Evolutionary conservation across 1,140 invertebrate genomes (phyloP), one percentile per base, ranked within the genome.

Genomic region (Drosophila nikananu): DNA sequence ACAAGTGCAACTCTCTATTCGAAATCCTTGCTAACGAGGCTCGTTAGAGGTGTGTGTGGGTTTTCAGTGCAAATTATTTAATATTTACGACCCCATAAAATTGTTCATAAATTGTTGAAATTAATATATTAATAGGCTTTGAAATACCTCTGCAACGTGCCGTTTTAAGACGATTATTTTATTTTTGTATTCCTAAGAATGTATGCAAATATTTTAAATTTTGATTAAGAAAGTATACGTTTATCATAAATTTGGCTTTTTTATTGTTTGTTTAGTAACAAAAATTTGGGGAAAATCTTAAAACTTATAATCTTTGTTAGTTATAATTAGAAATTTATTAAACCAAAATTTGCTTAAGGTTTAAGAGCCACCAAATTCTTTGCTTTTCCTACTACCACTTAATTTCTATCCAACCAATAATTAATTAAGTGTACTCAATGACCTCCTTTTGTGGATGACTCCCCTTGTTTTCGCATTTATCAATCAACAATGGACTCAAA

Each of bases 1-100:
- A 64, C 77, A 78, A 79, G 75, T 79, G 77, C 74, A 77, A 64
- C 64, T 79, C 77, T 79, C 77, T 71, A 72, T 77, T 63, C 19
- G 25, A 64, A 57, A 71, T 79, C 68, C 66, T 58, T 71, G 63
- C 67, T 79, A 60, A 75, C 70, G 39, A 74, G 70, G 27, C 21
- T 57, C 39, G 39, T 23, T 21, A 3, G 39, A 30, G 32, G 52
- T 37, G 54, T 37, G 13, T 21, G 49, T 44, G 49, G 64, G 48
- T 39, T 68, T 67, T 37, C n/a, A 54, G 48, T 21, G 44, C 67
- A 54, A 71, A 71, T 68, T 71, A 55, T 71, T 71, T 44, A n/a
- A 71, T 68, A 68, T 71, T 71, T 71, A 71, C 44, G 67, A 17
- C 19, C 64, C 17, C 49, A 71, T 71, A 55, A 71, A 71, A 71